Evolutionary conservation across 2,888 invertebrate species (phyloP).

Genomic region (Latrodectus hesperus): DNA sequence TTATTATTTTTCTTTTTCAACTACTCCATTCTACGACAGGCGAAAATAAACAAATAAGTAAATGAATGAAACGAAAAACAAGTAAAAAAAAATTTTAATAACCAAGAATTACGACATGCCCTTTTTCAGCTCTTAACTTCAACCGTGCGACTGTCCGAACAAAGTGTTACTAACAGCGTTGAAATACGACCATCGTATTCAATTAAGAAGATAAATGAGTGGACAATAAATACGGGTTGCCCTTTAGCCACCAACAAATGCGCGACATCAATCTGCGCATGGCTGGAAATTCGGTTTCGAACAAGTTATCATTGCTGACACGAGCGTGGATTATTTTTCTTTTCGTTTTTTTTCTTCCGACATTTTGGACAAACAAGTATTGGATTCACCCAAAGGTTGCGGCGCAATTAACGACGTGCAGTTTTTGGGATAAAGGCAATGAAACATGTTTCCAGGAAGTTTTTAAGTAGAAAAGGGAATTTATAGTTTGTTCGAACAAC

Average conservation of each 20-base stretch:
- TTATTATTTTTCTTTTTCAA: conserved; percentile 12
- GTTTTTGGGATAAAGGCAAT: not conserved
- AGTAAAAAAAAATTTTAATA: not conserved
- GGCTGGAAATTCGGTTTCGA: conserved; percentile 9
- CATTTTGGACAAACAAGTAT: not conserved
- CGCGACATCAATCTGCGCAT: conserved; percentile 55
- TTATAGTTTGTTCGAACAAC: not conserved
- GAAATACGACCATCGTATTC: conserved; percentile 41
- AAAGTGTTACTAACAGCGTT: conserved; percentile 17
- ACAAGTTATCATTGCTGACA: conserved; percentile 61
- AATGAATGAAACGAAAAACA: conserved; percentile 4
- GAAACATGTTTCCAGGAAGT: not conserved
- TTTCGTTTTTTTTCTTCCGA: not conserved
- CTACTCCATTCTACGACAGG: not conserved
- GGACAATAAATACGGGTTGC: conserved; percentile 53
- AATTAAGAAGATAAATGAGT: conserved; percentile 61
- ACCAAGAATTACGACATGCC: conserved; percentile 27
- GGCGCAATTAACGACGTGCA: not conserved
- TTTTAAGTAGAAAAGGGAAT: not conserved
- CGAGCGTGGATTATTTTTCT: conserved; percentile 8
- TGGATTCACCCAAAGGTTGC: not conserved
- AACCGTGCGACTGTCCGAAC: conserved; percentile 11
- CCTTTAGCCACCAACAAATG: conserved; percentile 21
- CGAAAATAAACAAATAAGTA: conserved; percentile 10
- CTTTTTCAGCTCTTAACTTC: not conserved